These are phyloP conservation scores for Gambusia affinis DNA, from an alignment of 2,113 vertebrate species.

Conservation along the genomic window DNA sequence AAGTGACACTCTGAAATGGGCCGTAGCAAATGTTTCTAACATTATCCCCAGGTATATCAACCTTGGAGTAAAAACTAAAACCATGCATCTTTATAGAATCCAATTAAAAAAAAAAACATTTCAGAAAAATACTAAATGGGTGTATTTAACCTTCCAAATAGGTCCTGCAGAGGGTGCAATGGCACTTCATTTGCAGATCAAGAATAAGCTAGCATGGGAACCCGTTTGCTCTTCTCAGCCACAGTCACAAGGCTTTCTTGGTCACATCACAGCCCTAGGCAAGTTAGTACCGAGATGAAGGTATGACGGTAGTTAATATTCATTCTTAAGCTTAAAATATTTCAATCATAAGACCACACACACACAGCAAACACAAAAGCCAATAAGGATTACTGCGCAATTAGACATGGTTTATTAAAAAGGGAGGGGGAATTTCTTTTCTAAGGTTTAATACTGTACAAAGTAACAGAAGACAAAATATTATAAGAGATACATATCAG, in stretches of 20 bases:
- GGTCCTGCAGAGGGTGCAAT: conserved; percentile 48
- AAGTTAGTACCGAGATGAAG: conserved; percentile 42
- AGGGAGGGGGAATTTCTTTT: background rate
- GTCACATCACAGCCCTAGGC: conserved; percentile 49
- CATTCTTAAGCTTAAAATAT: conserved; percentile 54
- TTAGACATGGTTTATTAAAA: conserved; percentile 61
- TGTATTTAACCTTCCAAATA: no score
- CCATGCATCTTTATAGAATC: conserved; percentile 32
- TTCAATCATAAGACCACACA: conserved; percentile 56
- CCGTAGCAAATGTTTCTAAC: no score
- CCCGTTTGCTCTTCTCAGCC: conserved; percentile 28
- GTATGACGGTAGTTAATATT: conserved; percentile 33
- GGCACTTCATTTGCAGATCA: background rate
- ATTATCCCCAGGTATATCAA: conserved; percentile 31
- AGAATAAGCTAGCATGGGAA: conserved; percentile 38
- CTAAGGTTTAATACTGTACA: conserved; percentile 32
- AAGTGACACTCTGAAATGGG: no score
- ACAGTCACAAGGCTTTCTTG: conserved; percentile 72
- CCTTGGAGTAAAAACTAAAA: conserved; percentile 16
- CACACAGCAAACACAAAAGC: conserved; percentile 38
- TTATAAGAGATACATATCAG: background rate
- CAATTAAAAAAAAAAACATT: background rate
- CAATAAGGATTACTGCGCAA: conserved; percentile 31
- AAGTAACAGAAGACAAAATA: conserved; percentile 17
- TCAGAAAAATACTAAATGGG: background rate